These are phyloP conservation scores for Agelastica alni DNA, from an alignment of 2,888 invertebrate genomes.

Conservation along the genomic window DNA sequence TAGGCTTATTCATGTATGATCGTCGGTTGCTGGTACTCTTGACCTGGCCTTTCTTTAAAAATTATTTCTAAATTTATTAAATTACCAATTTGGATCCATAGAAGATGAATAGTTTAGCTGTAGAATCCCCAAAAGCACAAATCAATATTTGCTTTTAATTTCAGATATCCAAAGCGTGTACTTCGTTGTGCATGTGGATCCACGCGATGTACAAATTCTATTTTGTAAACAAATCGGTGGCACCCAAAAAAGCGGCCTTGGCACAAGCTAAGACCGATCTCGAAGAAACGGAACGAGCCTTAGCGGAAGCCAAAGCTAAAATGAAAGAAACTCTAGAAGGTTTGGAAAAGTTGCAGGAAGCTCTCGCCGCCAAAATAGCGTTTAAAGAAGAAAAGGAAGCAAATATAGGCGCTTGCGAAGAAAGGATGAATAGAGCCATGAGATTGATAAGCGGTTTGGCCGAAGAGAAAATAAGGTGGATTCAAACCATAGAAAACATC, in stretches of 20 bases:
- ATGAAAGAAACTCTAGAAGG: slow-evolving; percentile 79
- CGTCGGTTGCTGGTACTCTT: too few species aligned
- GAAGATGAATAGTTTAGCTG: too few species aligned
- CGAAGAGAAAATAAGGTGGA: slow-evolving; percentile 63
- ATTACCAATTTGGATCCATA: too few species aligned
- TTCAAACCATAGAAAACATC: slow-evolving; percentile 66
- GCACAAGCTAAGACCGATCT: slow-evolving; percentile 72
- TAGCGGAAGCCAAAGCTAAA: slow-evolving; percentile 75
- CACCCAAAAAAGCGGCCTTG: slow-evolving; percentile 87
- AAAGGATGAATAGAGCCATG: slow-evolving; percentile 77
- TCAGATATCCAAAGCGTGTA: slow-evolving; percentile 78
- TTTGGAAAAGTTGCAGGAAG: slow-evolving; percentile 63
- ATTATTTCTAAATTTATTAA: too few species aligned
- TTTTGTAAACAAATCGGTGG: slow-evolving; percentile 79
- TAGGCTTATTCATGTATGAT: too few species aligned
- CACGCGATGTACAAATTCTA: slow-evolving; percentile 94
- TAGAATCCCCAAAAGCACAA: too few species aligned
- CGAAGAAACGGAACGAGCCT: slow-evolving; percentile 65
- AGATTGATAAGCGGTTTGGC: slow-evolving; percentile 57
- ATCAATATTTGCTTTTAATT: slow-evolving; percentile 19
- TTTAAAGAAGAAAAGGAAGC: slow-evolving; percentile 72
- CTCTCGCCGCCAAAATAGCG: slow-evolving; percentile 73
- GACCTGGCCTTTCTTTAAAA: too few species aligned
- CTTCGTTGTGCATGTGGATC: slow-evolving; percentile 85
- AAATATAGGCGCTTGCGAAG: slow-evolving; percentile 75